Evolutionary conservation across 2,888 invertebrate genomes (phyloP).

Genomic region (Agrochola lota): DNA sequence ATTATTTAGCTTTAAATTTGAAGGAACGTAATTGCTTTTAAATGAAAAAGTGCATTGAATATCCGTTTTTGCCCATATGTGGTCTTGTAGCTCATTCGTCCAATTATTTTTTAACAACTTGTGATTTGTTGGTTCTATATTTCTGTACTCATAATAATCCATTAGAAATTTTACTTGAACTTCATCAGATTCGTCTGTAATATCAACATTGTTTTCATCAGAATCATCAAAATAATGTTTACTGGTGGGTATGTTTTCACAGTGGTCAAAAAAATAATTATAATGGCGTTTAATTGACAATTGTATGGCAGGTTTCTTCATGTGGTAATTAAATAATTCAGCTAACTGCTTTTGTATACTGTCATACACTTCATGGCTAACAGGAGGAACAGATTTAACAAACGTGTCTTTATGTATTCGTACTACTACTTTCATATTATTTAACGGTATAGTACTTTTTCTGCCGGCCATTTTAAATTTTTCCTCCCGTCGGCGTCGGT

Average conservation of each 20-base stretch:
- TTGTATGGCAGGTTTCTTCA: conserved; percentile 44
- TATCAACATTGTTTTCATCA: conserved; percentile 32
- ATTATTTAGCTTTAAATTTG: conserved; percentile 30
- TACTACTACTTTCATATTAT: conserved; percentile 37
- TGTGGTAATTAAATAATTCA: conserved; percentile 38
- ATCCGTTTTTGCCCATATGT: conserved; percentile 40
- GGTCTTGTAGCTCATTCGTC: conserved; percentile 44
- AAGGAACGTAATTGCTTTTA: conserved; percentile 44
- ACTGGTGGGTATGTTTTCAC: conserved; percentile 20
- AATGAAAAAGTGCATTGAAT: conserved; percentile 41
- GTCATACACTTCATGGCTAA: conserved; percentile 39
- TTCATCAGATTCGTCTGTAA: conserved; percentile 33
- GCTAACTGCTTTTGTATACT: conserved; percentile 40
- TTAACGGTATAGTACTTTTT: conserved; percentile 45
- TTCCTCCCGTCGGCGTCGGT: conserved; percentile 22
- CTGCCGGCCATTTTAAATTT: conserved; percentile 43
- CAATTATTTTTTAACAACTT: conserved; percentile 36
- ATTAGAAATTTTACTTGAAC: conserved; percentile 34
- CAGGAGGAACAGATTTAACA: conserved; percentile 21
- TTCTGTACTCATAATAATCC: conserved; percentile 39
- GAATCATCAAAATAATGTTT: conserved; percentile 33
- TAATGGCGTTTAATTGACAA: conserved; percentile 38
- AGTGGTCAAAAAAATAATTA: conserved; percentile 20
- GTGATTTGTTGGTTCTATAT: conserved; percentile 36
- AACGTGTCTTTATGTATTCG: conserved; percentile 39